A percentile compares a stretch with the other conserved stretches of the same genome.
Evolutionary conservation across 2,797 vertebrate genomes (phyloP).

Genomic region (Pogoniulus pusillus): DNA sequence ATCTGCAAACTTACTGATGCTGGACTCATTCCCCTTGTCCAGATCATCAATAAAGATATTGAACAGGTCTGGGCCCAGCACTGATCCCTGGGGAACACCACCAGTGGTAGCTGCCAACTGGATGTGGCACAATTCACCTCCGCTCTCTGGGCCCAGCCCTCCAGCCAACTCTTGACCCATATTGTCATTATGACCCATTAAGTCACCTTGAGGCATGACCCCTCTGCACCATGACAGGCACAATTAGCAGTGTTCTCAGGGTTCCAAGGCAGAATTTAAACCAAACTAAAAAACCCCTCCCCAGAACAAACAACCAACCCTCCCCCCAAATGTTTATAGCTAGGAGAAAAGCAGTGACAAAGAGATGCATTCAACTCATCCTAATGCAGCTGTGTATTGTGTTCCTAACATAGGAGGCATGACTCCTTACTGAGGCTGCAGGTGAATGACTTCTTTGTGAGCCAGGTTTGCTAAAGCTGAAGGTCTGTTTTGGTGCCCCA

Average conservation of each 20-base stretch:
- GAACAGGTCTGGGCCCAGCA: too few species aligned
- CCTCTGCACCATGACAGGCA: background rate
- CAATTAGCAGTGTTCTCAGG: background rate
- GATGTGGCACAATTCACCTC: too few species aligned
- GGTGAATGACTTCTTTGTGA: too few species aligned
- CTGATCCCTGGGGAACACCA: too few species aligned
- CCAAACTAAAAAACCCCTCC: background rate
- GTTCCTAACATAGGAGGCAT: rapidly evolving
- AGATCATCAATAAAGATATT: too few species aligned
- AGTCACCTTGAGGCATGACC: background rate
- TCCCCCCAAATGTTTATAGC: rapidly evolving
- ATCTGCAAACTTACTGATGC: too few species aligned
- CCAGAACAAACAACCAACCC: too few species aligned
- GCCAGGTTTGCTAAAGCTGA: background rate
- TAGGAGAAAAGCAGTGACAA: background rate
- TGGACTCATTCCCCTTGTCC: too few species aligned
- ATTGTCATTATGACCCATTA: too few species aligned
- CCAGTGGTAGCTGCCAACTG: too few species aligned
- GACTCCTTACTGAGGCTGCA: background rate
- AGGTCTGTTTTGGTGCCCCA: background rate
- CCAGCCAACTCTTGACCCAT: too few species aligned
- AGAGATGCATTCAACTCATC: rapidly evolving
- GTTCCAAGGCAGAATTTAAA: background rate
- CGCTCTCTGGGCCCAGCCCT: too few species aligned
- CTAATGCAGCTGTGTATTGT: rapidly evolving